Percentiles rank a stretch among this genome's conserved stretches.
These are phyloP conservation scores for Pterocles orientalis DNA, from an alignment of 2,113 vertebrate genomes.

Conservation along the genomic window DNA sequence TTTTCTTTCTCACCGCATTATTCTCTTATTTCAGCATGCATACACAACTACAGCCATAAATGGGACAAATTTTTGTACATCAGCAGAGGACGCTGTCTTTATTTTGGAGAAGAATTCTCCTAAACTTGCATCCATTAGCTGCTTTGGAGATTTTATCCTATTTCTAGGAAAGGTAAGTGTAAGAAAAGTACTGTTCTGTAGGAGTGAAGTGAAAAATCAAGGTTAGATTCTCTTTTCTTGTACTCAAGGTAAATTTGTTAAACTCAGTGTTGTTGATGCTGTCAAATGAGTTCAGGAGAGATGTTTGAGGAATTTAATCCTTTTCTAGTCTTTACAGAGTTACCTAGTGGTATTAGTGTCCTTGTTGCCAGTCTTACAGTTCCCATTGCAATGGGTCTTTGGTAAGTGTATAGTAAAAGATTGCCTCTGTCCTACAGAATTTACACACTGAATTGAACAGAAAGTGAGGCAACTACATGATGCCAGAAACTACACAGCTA, in stretches of 20 bases:
- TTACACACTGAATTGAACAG: not conserved
- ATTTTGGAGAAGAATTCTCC: constrained; percentile 71
- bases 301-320: not conserved
- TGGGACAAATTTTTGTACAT: constrained; percentile 79
- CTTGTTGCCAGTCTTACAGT: not conserved
- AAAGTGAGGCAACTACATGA: not conserved
- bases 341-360: not conserved
- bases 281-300: not conserved
- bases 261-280: not conserved
- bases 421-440: not conserved
- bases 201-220: not conserved
- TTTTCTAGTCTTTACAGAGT: not conserved
- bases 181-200: not conserved
- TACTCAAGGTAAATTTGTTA: not conserved
- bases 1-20: not conserved
- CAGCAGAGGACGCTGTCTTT: constrained; percentile 68
- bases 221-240: not conserved
- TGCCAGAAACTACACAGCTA: not conserved
- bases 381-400: not conserved
- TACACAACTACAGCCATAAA: constrained; percentile 77
- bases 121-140: constrained; percentile 62
- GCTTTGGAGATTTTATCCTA: constrained; percentile 74
- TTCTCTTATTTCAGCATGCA: constrained; percentile 73
- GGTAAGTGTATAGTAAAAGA: not conserved
- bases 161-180: constrained; percentile 81